Percentiles rank a stretch among this genome's conserved stretches.
Conservation (phyloP, 2,113 vertebrate genomes). For the Sitta europaea region DNA sequence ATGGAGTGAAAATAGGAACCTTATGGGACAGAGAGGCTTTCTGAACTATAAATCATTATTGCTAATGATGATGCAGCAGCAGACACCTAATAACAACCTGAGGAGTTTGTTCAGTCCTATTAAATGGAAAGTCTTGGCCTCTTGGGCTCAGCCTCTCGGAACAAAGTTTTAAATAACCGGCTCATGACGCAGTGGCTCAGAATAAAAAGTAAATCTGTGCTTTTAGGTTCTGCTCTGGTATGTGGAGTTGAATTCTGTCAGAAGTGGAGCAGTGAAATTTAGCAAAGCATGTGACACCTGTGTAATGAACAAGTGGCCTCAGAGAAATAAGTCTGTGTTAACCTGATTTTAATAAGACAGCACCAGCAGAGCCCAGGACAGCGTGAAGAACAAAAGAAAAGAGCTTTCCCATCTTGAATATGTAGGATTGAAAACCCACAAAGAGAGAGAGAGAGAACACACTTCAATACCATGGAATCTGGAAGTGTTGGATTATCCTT, state of each 20-base stretch:
- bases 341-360: not conserved
- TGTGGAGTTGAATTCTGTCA: not conserved
- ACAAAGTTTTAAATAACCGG: constrained; percentile 51
- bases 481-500: not conserved
- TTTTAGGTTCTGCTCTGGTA: not conserved
- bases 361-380: not conserved
- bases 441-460: not conserved
- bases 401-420: not conserved
- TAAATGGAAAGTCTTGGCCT: not conserved
- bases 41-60: not conserved
- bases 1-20: not conserved
- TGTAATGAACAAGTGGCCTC: not conserved
- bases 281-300: not conserved
- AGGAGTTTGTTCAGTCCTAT: not conserved
- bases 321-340: not conserved
- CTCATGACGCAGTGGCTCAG: constrained; percentile 4
- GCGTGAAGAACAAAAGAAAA: not conserved
- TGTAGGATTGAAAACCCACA: not conserved
- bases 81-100: not conserved
- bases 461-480: not conserved
- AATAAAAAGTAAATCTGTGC: not conserved
- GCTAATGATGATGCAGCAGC: constrained; percentile 26
- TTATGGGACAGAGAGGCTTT: not conserved
- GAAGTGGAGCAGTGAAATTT: not conserved
- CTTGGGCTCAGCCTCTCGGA: not conserved